Base-by-base conservation (phyloP, 2,797 vertebrate genomes). In the Spinibarbus caldwelli region DNA sequence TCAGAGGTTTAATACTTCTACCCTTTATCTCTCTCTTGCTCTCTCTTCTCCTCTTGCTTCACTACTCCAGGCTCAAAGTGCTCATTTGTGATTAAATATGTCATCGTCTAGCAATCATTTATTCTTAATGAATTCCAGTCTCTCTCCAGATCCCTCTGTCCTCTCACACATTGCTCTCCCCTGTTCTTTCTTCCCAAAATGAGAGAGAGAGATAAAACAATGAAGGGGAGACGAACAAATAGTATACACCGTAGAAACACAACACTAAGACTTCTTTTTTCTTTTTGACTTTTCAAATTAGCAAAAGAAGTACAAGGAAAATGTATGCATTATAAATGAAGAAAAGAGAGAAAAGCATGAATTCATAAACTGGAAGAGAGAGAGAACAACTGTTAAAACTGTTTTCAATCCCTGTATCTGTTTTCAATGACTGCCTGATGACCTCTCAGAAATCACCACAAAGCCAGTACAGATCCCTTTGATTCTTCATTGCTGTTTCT, bases 121-220 rank as follows among this genome's bases (percentile, higher is more conserved):
- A 93, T 95, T 92, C 93, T 92, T 95, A 95, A 96, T 96, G 94
- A 96, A 95, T 95, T 95, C 94, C 93, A 93, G 93, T 92, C 92
- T 92, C 91, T 94, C 92, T 89, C 31, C n/a, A 67, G 34, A 83
- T 90, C 92, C 89, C 92, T 90, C 91, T 83, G 84, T 78, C 85
- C 90, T 78, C 86, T 62, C 52, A 66, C 49, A 49, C 73, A 82
- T 71, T 41, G 91, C 91, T 93, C 91, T 92, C 90, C 92, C 92
- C 92, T 90, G 91, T 93, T 87, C 90, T 67, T 90, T 93, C 72
- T 75, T 26, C 68, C 72, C 10, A 90, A 94, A 79, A 45, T 52
- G 43, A 47, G 45, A 38, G 72, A 41, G 2, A 41, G 2, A 36
- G 3, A 47, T 45, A 26, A n/a, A 36, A 59, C 19, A 57, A 47